phyloP scores from a whole-genome alignment of 2,113 vertebrate genomes.

The Perognathus longimembris region DNA sequence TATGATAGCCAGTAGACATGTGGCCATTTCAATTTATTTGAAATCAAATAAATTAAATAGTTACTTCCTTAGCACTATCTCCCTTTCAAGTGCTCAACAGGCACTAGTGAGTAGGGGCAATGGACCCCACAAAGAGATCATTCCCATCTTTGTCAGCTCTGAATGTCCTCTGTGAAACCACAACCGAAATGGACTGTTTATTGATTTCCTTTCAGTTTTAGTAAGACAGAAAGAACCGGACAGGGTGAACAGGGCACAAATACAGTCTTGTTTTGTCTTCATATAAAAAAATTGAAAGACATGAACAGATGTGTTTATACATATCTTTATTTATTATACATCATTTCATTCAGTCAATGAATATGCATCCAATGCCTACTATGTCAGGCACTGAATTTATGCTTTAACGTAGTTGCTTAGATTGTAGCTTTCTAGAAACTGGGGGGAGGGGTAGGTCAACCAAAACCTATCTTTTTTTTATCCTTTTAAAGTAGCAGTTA shows the following conservation, averaged over 20 bases:
- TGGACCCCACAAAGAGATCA: background rate
- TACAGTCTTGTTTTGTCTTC: background rate
- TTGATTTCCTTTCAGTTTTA: background rate
- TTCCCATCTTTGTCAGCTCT: background rate
- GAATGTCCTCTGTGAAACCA: background rate
- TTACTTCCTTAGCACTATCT: background rate
- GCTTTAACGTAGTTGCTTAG: background rate
- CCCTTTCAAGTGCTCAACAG: background rate
- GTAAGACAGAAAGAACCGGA: background rate
- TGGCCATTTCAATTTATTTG: background rate
- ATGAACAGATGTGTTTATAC: background rate
- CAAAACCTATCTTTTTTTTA: background rate
- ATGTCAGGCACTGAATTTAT: background rate
- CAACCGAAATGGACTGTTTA: background rate
- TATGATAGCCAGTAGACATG: background rate
- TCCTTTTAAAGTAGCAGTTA: background rate
- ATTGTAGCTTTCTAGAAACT: background rate
- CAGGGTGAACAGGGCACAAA: fast-evolving
- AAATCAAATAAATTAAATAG: background rate
- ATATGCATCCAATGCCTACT: background rate
- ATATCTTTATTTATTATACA: background rate
- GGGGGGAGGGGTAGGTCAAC: background rate
- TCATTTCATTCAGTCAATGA: background rate
- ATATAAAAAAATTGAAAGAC: background rate
- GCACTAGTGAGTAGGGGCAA: background rate